Evolutionary conservation across 2,113 vertebrate genomes (phyloP), one percentile per base, ranked within the genome.

Genomic region (Sinocyclocheilus maitianheensis): DNA sequence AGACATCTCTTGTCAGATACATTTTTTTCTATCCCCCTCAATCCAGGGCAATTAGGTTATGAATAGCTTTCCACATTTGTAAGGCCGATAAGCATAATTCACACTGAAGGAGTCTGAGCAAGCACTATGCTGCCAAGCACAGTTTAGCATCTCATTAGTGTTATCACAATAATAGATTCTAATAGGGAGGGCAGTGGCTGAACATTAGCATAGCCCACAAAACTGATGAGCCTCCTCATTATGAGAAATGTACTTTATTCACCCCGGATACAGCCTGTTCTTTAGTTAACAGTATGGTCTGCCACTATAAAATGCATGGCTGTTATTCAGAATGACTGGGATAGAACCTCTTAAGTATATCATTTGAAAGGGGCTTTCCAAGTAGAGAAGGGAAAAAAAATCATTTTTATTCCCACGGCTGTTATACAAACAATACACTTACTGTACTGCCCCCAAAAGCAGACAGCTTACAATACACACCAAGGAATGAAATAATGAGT

Each of bases 41-140:
- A 62, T 40, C 34, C 63, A 63, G 75, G 30, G 37, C 5, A 77
- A 62, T 81, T 65, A 26, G 78, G 78, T 81, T 81, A 83, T 69
- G 77, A 79, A 60, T 71, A 83, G 34, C 62, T 58, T 60, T 77
- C 60, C 71, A 65, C 46, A 65, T 81, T 30, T 74, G 34, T 40
- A 63, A 53, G 83, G 46, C n/a, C n/a, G 77, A 81, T 65, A 51
- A 74, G 37, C 55, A 84, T 46, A 14, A 55, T 81, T 85, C 82
- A 24, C 16, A 71, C 71, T 37, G 62, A 22, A 43, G 43, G 34
- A 55, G 46, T 84, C 14, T 60, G 11, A 11, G 30, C 22, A 22
- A 67, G 65, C 5, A 63, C 26, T 55, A 24, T 37, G 67, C 82
- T 16, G 53, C 30, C 74, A 72, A 24, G 12, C 1, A 1, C 37